These are phyloP conservation scores for Tribolium freemani DNA, from an alignment of 2,888 invertebrate genomes.

Conservation along the genomic window DNA sequence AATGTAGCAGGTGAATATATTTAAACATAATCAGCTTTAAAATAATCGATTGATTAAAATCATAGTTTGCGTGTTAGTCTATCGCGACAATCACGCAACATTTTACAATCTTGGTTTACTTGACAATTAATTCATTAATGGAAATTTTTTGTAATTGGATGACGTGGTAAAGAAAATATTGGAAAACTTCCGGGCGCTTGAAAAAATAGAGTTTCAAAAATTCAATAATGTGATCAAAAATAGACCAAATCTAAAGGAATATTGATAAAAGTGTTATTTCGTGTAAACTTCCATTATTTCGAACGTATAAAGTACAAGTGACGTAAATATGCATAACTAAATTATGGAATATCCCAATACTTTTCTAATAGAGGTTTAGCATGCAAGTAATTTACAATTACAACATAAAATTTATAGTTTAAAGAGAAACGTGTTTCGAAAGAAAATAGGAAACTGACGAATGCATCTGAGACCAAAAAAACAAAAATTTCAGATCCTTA, in stretches of 20 bases:
- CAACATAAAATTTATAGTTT: not conserved
- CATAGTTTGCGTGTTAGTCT: conserved; percentile 18
- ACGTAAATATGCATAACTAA: not conserved
- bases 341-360: not conserved
- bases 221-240: too few species aligned
- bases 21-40: not conserved
- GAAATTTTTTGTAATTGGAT: conserved; percentile 7
- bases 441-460: too few species aligned
- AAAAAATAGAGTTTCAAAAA: not conserved
- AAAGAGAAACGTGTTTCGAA: not conserved
- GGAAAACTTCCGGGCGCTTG: not conserved
- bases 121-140: conserved; percentile 23
- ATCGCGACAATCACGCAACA: conserved; percentile 20
- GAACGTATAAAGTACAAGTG: not conserved
- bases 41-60: conserved; percentile 4
- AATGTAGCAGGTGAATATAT: conserved; percentile 2
- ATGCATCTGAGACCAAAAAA: too few species aligned
- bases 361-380: not conserved
- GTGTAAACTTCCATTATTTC: not conserved
- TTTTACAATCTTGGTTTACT: conserved; percentile 17
- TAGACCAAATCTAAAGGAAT: not conserved
- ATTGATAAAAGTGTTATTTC: not conserved
- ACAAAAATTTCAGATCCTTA: too few species aligned
- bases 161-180: not conserved
- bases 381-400: not conserved